phyloP scores from a whole-genome alignment of 2,797 vertebrate genomes.

The Oreonectes daqikongensis region DNA sequence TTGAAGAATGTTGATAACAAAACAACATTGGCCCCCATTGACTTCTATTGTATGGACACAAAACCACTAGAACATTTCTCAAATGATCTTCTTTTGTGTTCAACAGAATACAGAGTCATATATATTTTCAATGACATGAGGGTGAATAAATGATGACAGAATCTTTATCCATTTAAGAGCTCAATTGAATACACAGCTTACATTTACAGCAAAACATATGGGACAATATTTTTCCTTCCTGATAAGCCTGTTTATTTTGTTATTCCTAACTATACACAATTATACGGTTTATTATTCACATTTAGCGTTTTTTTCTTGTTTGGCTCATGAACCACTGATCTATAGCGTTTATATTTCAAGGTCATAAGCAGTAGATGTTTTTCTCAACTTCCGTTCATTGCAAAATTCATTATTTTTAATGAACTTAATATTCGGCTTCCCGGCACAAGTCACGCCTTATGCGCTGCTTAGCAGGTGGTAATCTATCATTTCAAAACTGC shows the following conservation, averaged over 20 bases:
- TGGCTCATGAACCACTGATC: background rate
- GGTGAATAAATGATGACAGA: too few species aligned
- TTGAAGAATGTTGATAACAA: too few species aligned
- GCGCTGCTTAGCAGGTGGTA: background rate
- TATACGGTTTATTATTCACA: background rate
- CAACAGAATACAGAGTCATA: too few species aligned
- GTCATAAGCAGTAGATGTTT: background rate
- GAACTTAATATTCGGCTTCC: conserved; percentile 38
- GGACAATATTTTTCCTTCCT: background rate
- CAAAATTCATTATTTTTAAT: conserved; percentile 24
- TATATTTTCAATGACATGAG: too few species aligned
- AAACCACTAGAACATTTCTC: too few species aligned
- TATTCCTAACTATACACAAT: background rate
- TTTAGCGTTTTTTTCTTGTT: background rate
- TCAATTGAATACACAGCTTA: too few species aligned
- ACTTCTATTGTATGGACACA: too few species aligned
- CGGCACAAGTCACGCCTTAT: background rate
- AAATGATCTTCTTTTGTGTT: too few species aligned
- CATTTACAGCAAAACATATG: background rate
- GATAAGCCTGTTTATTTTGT: background rate
- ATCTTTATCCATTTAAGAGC: too few species aligned
- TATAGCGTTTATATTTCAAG: conserved; percentile 7
- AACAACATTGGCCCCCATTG: too few species aligned
- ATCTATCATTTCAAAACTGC: conserved; percentile 40
- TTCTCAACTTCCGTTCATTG: conserved; percentile 7